Conservation (phyloP, 2,113 vertebrate genomes). For the Psephotus haematonotus region DNA sequence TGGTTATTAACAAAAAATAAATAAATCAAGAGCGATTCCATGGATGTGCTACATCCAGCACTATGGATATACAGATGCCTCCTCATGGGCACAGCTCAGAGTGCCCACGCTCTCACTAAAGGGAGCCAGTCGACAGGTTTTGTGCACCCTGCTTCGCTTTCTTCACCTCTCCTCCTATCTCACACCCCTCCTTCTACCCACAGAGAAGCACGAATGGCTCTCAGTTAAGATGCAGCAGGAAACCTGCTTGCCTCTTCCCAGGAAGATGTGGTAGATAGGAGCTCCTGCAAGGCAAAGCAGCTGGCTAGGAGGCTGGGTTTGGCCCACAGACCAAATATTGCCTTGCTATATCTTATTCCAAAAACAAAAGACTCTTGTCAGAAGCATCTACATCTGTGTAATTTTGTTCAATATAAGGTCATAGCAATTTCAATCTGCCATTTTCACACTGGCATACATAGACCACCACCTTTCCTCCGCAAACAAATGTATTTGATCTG, state of each 20-base stretch:
- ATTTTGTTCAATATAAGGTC: not conserved
- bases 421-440: not conserved
- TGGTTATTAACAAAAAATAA: not conserved
- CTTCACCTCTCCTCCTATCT: not conserved
- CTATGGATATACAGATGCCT: not conserved
- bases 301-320: not conserved
- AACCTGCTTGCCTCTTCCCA: not conserved
- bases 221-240: constrained; percentile 15
- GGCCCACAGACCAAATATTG: not conserved
- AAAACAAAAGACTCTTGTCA: not conserved
- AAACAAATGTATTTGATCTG: not conserved
- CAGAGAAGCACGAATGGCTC: not conserved
- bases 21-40: not conserved
- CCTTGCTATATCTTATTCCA: not conserved
- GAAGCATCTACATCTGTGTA: not conserved
- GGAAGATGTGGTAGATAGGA: not conserved
- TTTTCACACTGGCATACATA: not conserved
- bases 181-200: not conserved
- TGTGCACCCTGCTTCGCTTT: not conserved
- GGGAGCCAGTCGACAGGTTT: not conserved
- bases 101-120: not conserved
- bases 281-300: constrained; percentile 10
- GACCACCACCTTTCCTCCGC: not conserved
- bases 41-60: not conserved
- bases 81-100: not conserved